Evolutionary conservation across 2,797 vertebrate species (phyloP), one percentile per base, ranked within the genome.

Genomic region (Sebastolobus altivelis): DNA sequence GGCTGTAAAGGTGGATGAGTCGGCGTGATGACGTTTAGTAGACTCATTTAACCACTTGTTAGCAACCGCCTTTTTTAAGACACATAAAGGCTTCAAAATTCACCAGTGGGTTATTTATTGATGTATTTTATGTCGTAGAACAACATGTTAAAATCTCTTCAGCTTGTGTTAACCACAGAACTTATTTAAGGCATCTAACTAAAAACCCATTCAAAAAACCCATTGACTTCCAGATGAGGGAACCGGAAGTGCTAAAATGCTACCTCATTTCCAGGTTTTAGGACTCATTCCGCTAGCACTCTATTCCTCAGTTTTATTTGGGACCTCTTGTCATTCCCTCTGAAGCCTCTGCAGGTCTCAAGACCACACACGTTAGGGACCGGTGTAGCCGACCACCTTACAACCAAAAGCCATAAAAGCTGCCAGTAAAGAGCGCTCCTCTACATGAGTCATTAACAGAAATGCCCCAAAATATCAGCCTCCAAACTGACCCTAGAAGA

Each of bases 341-440:
- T 52, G 62, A 72, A 59, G 40, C 37, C 31, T 22, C 38, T 25
- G 14, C 6, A 56, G 27, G 29, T 74, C 37, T 59, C 40, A 9
- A 60, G 65, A 79, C 66, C 37, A 56, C 46, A 59, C 54, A 60
- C 22, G 16, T 35, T n/a, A 14, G 33, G 16, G 2, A 11, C 37
- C 2, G 7, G 4, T 55, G 46, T 46, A 59, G 27, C 31, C 4
- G 8, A 52, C 60, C 22, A 46, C 18, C n/a, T 61, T 38, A 68
- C 22, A 37, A 59, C 33, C 11, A 80, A 56, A 82, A 71, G 29
- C 76, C 20, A 54, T 52, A 33, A 18, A 18, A 71, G 33, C 55
- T 58, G 38, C 31, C 33, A 54, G 33, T 40, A 6, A 14, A 46
- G 14, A 65, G 62, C n/a, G 6, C 29, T 29, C 63, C 8, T 63